phyloP scores from a whole-genome alignment of 1,140 invertebrate species.

The Drosophila ananassae region DNA sequence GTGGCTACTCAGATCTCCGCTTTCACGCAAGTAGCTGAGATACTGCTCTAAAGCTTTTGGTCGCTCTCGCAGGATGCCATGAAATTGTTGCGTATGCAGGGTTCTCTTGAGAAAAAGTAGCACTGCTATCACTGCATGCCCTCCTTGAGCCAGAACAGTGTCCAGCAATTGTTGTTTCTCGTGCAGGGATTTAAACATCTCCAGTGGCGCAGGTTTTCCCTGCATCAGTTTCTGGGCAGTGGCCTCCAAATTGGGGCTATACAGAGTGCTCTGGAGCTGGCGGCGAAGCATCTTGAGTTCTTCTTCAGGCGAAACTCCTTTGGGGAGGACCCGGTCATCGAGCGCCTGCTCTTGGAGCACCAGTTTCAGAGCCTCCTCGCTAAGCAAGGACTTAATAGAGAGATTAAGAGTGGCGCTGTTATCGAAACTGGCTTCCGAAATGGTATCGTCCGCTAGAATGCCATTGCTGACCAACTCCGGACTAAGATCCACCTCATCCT shows the following conservation, averaged over 20 bases:
- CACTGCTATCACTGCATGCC: conserved; percentile 86
- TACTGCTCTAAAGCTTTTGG: conserved; percentile 86
- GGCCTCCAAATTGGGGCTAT: conserved; percentile 66
- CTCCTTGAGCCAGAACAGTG: conserved; percentile 85
- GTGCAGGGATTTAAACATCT: conserved; percentile 85
- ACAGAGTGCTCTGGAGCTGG: conserved; percentile 74
- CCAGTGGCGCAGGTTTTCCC: conserved; percentile 84
- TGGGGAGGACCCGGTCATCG: conserved; percentile 69
- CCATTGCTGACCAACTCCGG: conserved; percentile 42
- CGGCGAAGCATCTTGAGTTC: conserved; percentile 71
- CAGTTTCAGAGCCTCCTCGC: conserved; percentile 68
- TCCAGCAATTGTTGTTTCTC: conserved; percentile 86
- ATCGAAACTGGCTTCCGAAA: conserved; percentile 75
- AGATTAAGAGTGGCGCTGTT: conserved; percentile 62
- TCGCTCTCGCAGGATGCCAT: conserved; percentile 85
- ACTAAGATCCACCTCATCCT: conserved; percentile 55
- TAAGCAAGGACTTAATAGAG: conserved; percentile 72
- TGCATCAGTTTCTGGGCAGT: conserved; percentile 85
- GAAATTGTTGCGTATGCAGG: conserved; percentile 85
- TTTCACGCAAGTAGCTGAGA: conserved; percentile 85
- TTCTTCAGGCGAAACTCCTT: conserved; percentile 70
- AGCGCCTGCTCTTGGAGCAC: conserved; percentile 70
- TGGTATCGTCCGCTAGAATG: conserved; percentile 75
- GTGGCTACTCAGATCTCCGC: conserved; percentile 84
- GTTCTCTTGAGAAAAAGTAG: conserved; percentile 86